Conservation (phyloP, 2,797 vertebrate species). For the Sparidentex hasta region DNA sequence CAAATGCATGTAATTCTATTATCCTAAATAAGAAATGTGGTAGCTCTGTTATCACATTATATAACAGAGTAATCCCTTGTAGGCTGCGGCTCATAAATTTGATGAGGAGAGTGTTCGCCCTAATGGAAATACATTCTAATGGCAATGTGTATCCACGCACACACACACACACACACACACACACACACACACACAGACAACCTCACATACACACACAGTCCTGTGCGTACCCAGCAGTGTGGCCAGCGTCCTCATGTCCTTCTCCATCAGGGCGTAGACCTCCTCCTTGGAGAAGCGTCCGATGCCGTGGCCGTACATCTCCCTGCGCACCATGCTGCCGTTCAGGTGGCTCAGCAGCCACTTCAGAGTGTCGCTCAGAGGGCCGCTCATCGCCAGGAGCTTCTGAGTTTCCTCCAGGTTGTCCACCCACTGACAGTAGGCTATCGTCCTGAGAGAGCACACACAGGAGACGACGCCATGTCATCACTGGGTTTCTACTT, state of each 20-base stretch:
- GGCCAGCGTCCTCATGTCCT: conserved; percentile 96
- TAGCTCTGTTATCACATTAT: conserved; percentile 11
- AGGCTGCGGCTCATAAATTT: background rate
- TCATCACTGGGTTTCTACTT: background rate
- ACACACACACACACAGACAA: background rate
- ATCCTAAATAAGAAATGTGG: background rate
- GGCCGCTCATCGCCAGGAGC: conserved; percentile 93
- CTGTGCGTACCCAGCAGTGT: conserved; percentile 90
- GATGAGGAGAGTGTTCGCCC: background rate
- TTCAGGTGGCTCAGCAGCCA: conserved; percentile 97
- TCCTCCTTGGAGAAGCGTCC: conserved; percentile 96
- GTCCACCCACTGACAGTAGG: conserved; percentile 99
- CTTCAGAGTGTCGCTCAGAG: conserved; percentile 94
- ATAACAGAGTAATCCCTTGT: conserved; percentile 22
- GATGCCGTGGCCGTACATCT: conserved; percentile 98
- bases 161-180: background rate
- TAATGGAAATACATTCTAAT: background rate
- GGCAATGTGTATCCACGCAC: too few species aligned
- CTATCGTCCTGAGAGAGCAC: conserved; percentile 89
- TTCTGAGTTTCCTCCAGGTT: conserved; percentile 95
- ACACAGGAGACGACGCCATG: background rate
- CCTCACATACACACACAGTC: background rate
- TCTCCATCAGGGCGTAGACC: conserved; percentile 97
- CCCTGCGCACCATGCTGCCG: conserved; percentile 94
- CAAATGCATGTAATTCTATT: conserved; percentile 10